A percentile compares a stretch with the other conserved stretches of the same genome.
Conservation (phyloP, 2,797 vertebrate species). For the Thunnus albacares region DNA sequence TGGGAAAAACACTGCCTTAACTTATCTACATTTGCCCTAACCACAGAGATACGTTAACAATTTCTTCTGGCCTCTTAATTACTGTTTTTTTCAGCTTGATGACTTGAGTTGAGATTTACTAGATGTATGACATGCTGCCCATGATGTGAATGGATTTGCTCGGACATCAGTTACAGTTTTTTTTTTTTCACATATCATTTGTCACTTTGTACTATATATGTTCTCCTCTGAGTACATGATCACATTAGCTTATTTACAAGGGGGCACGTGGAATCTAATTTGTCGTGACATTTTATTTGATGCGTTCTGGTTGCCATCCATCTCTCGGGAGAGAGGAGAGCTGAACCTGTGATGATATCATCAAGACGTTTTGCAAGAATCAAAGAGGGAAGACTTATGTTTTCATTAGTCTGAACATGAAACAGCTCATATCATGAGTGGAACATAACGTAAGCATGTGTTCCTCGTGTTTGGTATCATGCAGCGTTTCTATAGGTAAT, state of each 20-base stretch:
- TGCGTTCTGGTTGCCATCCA: slow-evolving; percentile 41
- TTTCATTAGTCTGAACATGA: slow-evolving; percentile 61
- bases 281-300: slow-evolving; percentile 59
- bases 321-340: slow-evolving; percentile 57
- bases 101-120: not conserved
- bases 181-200: not conserved
- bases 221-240: slow-evolving; percentile 27
- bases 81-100: not conserved
- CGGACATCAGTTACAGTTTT: not conserved
- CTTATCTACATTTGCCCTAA: not conserved
- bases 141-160: slow-evolving; percentile 18
- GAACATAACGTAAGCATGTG: slow-evolving; percentile 33
- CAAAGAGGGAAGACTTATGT: slow-evolving; percentile 50
- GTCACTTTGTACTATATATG: slow-evolving; percentile 12
- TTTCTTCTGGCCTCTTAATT: slow-evolving; percentile 14
- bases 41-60: not conserved
- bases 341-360: slow-evolving; percentile 60
- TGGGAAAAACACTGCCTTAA: slow-evolving; percentile 16
- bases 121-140: not conserved
- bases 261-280: slow-evolving; percentile 39
- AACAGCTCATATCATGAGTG: slow-evolving; percentile 17
- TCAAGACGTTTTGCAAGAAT: slow-evolving; percentile 59
- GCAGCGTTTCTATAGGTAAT: slow-evolving; percentile 22
- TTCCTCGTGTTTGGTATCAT: slow-evolving; percentile 33
- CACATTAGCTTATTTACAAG: slow-evolving; percentile 43